Conservation (phyloP, 2,113 vertebrate species). For the Ptilorrhoa leucosticta region DNA sequence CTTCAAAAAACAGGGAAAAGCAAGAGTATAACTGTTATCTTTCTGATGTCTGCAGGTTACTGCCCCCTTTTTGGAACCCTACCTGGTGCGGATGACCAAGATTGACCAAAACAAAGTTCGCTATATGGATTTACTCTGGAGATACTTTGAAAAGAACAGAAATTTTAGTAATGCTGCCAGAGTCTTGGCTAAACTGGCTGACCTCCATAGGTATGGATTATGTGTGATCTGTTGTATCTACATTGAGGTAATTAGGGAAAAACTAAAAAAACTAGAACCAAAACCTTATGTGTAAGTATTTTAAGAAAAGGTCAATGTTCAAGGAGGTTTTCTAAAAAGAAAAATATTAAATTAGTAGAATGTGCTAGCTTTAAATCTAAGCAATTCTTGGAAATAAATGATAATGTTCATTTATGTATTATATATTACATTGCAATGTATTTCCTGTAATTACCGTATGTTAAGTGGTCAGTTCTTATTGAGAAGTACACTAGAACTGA, state of each 20-base stretch:
- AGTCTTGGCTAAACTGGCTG: constrained; percentile 88
- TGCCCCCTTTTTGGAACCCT: constrained; percentile 92
- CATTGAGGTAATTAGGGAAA: not conserved
- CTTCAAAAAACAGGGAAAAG: not conserved
- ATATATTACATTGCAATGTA: not conserved
- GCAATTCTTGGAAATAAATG: not conserved
- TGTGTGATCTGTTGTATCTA: not conserved
- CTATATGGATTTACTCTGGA: constrained; percentile 96
- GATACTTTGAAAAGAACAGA: constrained; percentile 94
- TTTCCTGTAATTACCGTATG: not conserved
- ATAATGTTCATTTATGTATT: not conserved
- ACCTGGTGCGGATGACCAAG: constrained; percentile 92
- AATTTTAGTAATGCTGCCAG: constrained; percentile 92
- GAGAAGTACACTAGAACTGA: not conserved
- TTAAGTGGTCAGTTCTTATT: not conserved
- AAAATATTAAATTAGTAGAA: not conserved
- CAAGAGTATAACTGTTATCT: not conserved
- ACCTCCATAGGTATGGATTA: constrained; percentile 88
- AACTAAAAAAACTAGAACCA: not conserved
- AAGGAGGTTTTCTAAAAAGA: not conserved
- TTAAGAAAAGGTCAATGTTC: not conserved
- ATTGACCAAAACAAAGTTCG: constrained; percentile 94
- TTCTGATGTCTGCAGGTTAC: constrained; percentile 77
- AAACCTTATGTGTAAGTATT: not conserved
- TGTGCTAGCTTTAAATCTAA: not conserved